These are phyloP conservation scores for Poecilia gillii DNA, from an alignment of 2,797 vertebrate genomes.

Conservation along the genomic window DNA sequence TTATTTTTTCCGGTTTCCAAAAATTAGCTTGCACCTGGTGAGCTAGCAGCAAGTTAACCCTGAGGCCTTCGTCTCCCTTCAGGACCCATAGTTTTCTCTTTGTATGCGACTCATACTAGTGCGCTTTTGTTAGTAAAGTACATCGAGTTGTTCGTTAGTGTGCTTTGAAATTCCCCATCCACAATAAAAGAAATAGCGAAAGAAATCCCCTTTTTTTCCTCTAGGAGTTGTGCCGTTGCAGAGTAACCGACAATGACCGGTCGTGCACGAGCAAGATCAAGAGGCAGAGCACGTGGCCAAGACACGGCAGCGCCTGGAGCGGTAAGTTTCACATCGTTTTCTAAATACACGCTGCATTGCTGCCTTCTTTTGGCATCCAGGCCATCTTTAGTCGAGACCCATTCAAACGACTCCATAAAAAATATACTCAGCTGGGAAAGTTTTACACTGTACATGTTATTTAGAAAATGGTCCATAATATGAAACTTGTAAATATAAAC, in stretches of 20 bases:
- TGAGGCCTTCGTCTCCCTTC: neutral
- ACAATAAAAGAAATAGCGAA: neutral
- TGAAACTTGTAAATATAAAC: too few relatives aligned
- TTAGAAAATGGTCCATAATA: too few relatives aligned
- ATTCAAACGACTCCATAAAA: neutral
- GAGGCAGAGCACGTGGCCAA: slow-evolving; percentile 85
- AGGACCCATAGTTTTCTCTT: neutral
- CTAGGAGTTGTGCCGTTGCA: neutral
- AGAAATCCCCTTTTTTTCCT: neutral
- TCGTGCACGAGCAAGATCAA: slow-evolving; percentile 86
- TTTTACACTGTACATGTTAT: too few relatives aligned
- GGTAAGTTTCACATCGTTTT: neutral
- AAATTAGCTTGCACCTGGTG: neutral
- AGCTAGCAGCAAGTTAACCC: neutral
- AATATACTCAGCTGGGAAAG: neutral
- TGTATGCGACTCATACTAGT: neutral
- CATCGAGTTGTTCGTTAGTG: neutral
- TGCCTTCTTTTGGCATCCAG: neutral
- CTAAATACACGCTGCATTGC: neutral
- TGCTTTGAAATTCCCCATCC: neutral
- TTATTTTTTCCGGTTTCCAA: neutral
- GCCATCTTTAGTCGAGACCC: neutral
- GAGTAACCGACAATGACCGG: slow-evolving; percentile 79
- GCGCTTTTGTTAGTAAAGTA: neutral
- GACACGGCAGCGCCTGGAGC: slow-evolving; percentile 71